Base-by-base conservation (phyloP, 92 coral and sea anemone species). In the Palythoa caribaeorum region DNA sequence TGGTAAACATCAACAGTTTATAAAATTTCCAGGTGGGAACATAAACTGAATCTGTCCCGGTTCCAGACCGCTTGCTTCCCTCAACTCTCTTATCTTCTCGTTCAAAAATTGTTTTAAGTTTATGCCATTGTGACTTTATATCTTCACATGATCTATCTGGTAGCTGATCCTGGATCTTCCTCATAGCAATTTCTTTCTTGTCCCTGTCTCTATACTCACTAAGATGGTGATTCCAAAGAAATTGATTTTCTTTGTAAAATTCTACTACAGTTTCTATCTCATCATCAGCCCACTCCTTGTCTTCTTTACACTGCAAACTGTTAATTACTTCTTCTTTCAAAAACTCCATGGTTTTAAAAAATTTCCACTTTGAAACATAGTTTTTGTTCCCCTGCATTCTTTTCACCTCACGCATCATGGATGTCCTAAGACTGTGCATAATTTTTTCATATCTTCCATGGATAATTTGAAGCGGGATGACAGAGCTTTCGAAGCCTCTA, bases 201-300 rank as follows among this genome's bases (percentile, higher is more conserved):
- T 88, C 76, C 39, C 86, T 4, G 11, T 66, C 87, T 59, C 65
- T 90, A 83, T 88, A 84, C 77, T 83, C 74, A 13, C 35, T 79
- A 19, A 88, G 83, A 51, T 84, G 91, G 62, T 88, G 91, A 78
- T 91, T 87, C 91, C 94, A 91, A 38, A 91, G 91, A 44, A 28
- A 28, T 28, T 28, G 28, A 28, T 28, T 28, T 28, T 28, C 28
- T 28, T 28, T 28, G 28, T 28, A 28, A 28, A 28, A 28, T 28
- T 28, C 28, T 28, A 28, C 28, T 28, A 28, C 28, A 28, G 28
- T 28, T 76, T 91, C 91, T 28, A 87, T 87, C 50, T 80, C 92
- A 9, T 87, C 75, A 54, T 87, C 86, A 39, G 17, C 74, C 89
- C 91, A 88, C 83, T 87, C 91, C 40, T 83, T 54, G 1, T 54